Evolutionary conservation across 2,888 invertebrate genomes (phyloP), one percentile per base, ranked within the genome.

Genomic region (Salticus scenicus): DNA sequence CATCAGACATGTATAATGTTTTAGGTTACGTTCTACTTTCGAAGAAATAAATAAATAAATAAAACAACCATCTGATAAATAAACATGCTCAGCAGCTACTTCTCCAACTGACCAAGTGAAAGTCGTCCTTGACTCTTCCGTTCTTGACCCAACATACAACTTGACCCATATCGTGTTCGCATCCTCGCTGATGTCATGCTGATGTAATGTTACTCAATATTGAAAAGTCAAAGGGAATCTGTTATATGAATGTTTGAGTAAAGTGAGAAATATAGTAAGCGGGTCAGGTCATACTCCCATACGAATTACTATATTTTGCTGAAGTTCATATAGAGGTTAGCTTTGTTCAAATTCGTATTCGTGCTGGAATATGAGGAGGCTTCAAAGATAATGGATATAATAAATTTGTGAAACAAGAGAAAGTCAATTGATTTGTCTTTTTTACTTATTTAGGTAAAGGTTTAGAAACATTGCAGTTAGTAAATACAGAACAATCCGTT

Each of bases 181-280:
- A 42, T 20, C 41, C 41, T 0, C 47, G 33, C n/a, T 73, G 80
- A 80, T 73, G 73, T 80, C 73, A 73, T 67, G 37, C 14, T 80
- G 72, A 80, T 80, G 80, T 69, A 80, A 80, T 41, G 28, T 80
- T 73, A 74, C 51, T 73, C 47, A 42, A 72, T 41, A 7, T 24
- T 24, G 8, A 28, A 57, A 77, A 71, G 78, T 71, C 41, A 71
- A 71, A 78, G 71, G 42, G 78, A 78, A 70, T 42, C 71, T 71
- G 28, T 63, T 78, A 33, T 57, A 51, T 37, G 33, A 57, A 57
- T 30, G 7, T 42, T 20, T n/a, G 30, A 28, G 28, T 12, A 20
- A 12, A 5, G 7, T 20, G 4, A 7, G 37, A 10, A 37, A 10
- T 37, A 37, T 7, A 37, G 17, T 30, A n/a, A 30, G 20, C 17